These are phyloP conservation scores for Orthosia incerta DNA, from an alignment of 2,888 invertebrate species.

Conservation along the genomic window DNA sequence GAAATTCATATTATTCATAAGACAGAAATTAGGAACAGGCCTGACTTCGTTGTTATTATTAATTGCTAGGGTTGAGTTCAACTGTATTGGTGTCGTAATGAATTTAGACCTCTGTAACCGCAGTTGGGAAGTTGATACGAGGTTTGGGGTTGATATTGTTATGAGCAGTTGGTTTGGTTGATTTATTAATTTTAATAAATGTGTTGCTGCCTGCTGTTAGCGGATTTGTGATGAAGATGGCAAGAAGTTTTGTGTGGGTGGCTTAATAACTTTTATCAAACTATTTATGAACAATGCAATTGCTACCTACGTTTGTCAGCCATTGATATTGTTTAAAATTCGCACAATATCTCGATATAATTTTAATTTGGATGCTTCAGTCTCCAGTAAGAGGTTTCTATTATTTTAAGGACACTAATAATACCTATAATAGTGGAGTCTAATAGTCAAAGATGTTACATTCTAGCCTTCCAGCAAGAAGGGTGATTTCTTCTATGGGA, in stretches of 20 bases:
- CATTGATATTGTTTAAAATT: no score
- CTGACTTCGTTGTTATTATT: slow-evolving; percentile 52
- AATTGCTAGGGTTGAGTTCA: slow-evolving; percentile 64
- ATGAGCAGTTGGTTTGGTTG: slow-evolving; percentile 12
- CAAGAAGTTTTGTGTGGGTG: background rate
- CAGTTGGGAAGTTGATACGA: slow-evolving; percentile 37
- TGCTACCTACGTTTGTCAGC: no score
- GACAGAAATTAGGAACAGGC: slow-evolving; percentile 48
- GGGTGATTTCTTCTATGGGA: no score
- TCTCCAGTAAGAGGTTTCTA: no score
- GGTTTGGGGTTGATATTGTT: slow-evolving; percentile 13
- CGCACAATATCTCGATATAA: no score
- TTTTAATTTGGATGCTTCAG: no score
- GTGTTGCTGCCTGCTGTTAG: background rate
- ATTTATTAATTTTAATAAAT: background rate
- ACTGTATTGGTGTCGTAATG: slow-evolving; percentile 73
- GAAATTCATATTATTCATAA: slow-evolving; percentile 54
- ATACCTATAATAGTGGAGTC: no score
- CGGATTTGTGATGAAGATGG: background rate
- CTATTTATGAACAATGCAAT: no score
- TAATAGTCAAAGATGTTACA: no score
- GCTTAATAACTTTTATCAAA: no score
- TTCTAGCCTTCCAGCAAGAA: background rate
- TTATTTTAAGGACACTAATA: background rate
- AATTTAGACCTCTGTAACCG: slow-evolving; percentile 39